phyloP scores from a whole-genome alignment of 2,888 invertebrate species.

The Ferdinandea cuprea region DNA sequence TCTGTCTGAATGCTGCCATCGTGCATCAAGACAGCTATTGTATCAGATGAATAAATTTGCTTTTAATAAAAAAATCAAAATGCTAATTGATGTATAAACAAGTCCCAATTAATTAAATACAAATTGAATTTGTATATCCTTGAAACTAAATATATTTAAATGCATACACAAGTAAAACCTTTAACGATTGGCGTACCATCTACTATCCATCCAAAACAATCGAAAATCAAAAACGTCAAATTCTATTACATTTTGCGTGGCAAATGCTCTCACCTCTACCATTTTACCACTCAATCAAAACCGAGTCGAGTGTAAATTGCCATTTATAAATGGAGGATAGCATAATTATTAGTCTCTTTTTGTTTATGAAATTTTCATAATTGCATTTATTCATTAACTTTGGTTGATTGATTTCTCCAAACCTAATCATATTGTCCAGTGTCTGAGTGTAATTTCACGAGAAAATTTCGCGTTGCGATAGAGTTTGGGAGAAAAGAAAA shows the following conservation, averaged over 20 bases:
- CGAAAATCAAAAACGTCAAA: neutral
- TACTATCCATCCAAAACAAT: too few species aligned
- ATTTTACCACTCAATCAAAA: conserved; percentile 47
- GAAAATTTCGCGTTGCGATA: neutral
- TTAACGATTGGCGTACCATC: too few species aligned
- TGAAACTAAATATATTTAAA: too few species aligned
- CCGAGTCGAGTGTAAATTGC: conserved; percentile 60
- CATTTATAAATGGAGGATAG: conserved; percentile 72
- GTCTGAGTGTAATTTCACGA: conserved; percentile 28
- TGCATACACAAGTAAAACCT: too few species aligned
- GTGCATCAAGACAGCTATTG: too few species aligned
- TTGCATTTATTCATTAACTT: conserved; percentile 53
- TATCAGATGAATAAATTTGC: too few species aligned
- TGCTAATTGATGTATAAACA: too few species aligned
- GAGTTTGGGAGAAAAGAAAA: conserved; percentile 35
- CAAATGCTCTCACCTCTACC: conserved; percentile 30
- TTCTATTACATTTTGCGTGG: conserved; percentile 41
- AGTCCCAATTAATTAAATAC: too few species aligned
- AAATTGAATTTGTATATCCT: too few species aligned
- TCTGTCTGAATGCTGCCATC: too few species aligned
- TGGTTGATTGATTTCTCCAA: conserved; percentile 48
- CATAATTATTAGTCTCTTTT: conserved; percentile 64
- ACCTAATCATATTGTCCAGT: conserved; percentile 7
- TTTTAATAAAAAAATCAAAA: too few species aligned
- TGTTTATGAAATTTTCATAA: conserved; percentile 71